Evolutionary conservation across 2,797 vertebrate genomes (phyloP), one percentile per base, ranked within the genome.

Genomic region (Acrocephalus scirpaceus): DNA sequence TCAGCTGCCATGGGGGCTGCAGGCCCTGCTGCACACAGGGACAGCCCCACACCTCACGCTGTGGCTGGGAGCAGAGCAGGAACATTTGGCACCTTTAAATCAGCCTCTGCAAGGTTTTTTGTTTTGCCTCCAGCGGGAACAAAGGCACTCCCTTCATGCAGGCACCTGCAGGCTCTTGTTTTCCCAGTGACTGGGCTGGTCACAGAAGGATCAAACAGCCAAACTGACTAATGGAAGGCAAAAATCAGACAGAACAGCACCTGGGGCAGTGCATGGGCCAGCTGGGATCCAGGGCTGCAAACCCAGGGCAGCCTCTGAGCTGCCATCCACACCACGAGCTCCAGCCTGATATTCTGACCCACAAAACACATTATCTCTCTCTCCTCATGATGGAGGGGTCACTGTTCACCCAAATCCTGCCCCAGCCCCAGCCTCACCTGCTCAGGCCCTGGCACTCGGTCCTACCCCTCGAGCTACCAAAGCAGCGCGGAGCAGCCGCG

Each of bases 31-130:
- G 27, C 45, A 69, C 2, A 2, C 62, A 26, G 54, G 42, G 40
- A 36, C 67, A 10, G 19, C 5, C 34, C 64, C 0, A 0, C 8
- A 4, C 4, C 51, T n/a, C 7, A 0, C 3, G 36, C 34, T 51
- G 25, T 2, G 32, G 32, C 26, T 51, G n/a, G 38, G 19, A 64
- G 5, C 36, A 40, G 10, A 67, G 5, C 4, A 3, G 38, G 29
- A 51, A 54, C 16, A 47, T 56, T 16, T 80, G 56, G 44, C 48
- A 30, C 29, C 45, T 72, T 70, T 13, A 62, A 82, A 51, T 11
- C 2, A 9, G 11, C 2, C 4, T 38, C 34, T 58, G 40, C 62
- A 75, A 75, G 10, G 7, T 23, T 34, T 27, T 44, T 32, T 64
- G 38, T 29, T 67, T 74, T 86, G 57, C 45, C 32, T 77, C 73